These are phyloP conservation scores for Leptinotarsa haldemani DNA, from an alignment of 2,888 invertebrate species.

Conservation along the genomic window DNA sequence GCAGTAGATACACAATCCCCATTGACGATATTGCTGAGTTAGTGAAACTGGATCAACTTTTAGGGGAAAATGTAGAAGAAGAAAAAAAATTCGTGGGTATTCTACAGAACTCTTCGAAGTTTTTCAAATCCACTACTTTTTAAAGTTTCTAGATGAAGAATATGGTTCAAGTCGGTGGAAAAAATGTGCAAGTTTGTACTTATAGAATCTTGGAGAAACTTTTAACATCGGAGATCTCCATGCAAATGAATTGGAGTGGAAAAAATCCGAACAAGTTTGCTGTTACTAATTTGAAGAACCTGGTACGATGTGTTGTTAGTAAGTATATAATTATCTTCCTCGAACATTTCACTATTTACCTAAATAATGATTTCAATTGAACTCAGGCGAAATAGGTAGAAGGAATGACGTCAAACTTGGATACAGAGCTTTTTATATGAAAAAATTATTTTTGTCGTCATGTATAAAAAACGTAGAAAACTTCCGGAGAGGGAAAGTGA, in stretches of 20 bases:
- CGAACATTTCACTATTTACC: neutral
- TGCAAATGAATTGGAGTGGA: conserved; percentile 1
- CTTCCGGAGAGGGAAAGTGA: too few relatives aligned
- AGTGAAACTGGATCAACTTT: neutral
- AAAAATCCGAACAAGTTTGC: neutral
- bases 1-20: neutral
- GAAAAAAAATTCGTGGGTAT: neutral
- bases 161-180: neutral
- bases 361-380: neutral
- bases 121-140: neutral
- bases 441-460: too few relatives aligned
- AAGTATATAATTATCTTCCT: neutral
- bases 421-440: too few relatives aligned
- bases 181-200: neutral
- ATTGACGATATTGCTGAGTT: neutral
- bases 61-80: neutral
- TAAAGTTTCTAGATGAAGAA: neutral
- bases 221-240: neutral
- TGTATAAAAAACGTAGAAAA: too few relatives aligned
- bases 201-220: neutral
- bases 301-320: neutral
- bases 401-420: too few relatives aligned
- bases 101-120: neutral
- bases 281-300: neutral
- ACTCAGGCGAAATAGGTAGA: too few relatives aligned